Evolutionary conservation across 2,888 invertebrate genomes (phyloP), one percentile per base, ranked within the genome.

Genomic region (Eustalomyia histrio): DNA sequence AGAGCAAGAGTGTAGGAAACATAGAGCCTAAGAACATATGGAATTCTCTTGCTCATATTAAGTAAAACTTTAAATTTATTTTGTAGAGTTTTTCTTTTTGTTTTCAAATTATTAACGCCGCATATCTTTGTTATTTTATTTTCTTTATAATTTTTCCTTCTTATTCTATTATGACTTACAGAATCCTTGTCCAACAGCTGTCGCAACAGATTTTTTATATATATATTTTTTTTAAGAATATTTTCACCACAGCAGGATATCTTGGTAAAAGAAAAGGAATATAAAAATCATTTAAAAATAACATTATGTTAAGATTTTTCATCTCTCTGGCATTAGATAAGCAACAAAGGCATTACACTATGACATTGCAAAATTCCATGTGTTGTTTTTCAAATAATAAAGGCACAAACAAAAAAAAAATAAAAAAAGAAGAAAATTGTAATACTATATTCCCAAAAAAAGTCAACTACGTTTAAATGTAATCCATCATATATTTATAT

Each of bases 121-220:
- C 76, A 58, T 33, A 76, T 58, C 60, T 74, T 78, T 75, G 52
- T 78, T 61, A 53, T 76, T 67, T 47, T 68, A 12, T 67, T 57
- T 33, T 60, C 53, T 14, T 29, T 29, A 29, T 29, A 29, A 16
- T 72, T 55, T 29, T 21, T 52, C 58, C 58, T 16, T 35, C 8
- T 35, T 57, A 33, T 58, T 65, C 21, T 79, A 75, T 67, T 43
- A 61, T 76, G 71, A 68, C 74, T 74, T 60, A 74, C 61, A 71
- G 78, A 78, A 81, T 81, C 74, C 71, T 81, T 75, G 61, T 74
- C 81, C 78, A 81, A 78, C 81, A 81, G 81, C 81, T 81, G 81
- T 81, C 81, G 81, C 81, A 81, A 81, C 81, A 81, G 81, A 81
- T 78, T 81, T 80, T 78, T 29, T 61, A 74, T 73, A 29, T 5